phyloP scores from a whole-genome alignment of 2,888 invertebrate species.

The Marronus borbonicus region DNA sequence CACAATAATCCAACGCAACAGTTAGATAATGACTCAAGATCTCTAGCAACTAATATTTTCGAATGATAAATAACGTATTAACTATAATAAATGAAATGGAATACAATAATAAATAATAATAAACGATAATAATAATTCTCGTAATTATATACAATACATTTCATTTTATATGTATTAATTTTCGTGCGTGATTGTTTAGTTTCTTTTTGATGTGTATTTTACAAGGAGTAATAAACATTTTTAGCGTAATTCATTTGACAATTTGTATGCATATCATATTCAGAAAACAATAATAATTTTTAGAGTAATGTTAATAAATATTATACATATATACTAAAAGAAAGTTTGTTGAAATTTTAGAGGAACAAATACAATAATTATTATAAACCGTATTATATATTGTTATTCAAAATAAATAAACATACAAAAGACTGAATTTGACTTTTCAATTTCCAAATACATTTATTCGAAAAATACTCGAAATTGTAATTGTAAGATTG shows the following conservation, averaged over 20 bases:
- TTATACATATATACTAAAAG: slow-evolving; percentile 20
- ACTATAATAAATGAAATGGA: slow-evolving; percentile 5
- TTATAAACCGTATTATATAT: slow-evolving; percentile 35
- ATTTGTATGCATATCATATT: slow-evolving; percentile 53
- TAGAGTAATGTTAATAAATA: slow-evolving; percentile 29
- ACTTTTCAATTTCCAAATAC: neutral
- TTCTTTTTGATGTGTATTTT: slow-evolving; percentile 45
- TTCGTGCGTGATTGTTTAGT: slow-evolving; percentile 33
- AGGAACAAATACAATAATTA: slow-evolving; percentile 29
- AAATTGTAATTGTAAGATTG: too few relatives aligned
- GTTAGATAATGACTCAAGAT: slow-evolving; percentile 57
- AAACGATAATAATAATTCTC: neutral
- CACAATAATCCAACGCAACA: slow-evolving; percentile 66
- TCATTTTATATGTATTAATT: slow-evolving; percentile 27
- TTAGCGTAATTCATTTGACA: slow-evolving; percentile 44
- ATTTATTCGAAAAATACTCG: too few relatives aligned
- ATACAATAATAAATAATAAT: slow-evolving; percentile 18
- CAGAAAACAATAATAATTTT: slow-evolving; percentile 31
- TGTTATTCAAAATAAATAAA: slow-evolving; percentile 46
- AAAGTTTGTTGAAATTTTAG: slow-evolving; percentile 49
- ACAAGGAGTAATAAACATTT: slow-evolving; percentile 32
- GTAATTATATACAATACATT: slow-evolving; percentile 13
- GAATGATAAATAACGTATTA: slow-evolving; percentile 44
- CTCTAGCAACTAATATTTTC: slow-evolving; percentile 51
- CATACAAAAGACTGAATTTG: slow-evolving; percentile 10